phyloP scores from a whole-genome alignment of 2,113 vertebrate species.

The Hemiprocne comata region DNA sequence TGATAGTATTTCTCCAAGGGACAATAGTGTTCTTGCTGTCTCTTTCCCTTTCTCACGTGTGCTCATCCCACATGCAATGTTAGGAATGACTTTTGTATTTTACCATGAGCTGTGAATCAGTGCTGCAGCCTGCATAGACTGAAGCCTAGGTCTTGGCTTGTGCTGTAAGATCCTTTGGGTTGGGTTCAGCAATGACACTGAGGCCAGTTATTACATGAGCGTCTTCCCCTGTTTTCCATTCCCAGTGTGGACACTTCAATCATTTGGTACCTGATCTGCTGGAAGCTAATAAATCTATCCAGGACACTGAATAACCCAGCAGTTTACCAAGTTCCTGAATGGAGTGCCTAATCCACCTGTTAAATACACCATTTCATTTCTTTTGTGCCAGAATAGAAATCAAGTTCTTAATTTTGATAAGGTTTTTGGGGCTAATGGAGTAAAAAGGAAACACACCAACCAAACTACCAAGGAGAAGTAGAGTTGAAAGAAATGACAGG shows the following conservation, averaged over 20 bases:
- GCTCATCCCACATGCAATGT: background rate
- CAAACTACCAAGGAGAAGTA: constrained; percentile 67
- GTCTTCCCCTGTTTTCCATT: background rate
- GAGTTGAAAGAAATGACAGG: constrained; percentile 71
- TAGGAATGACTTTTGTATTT: background rate
- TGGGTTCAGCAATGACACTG: background rate
- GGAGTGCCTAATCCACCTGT: background rate
- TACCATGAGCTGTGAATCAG: background rate
- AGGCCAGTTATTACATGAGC: background rate
- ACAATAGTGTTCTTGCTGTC: background rate
- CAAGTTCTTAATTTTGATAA: constrained; percentile 71
- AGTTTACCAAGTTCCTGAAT: background rate
- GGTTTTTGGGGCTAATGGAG: constrained; percentile 71
- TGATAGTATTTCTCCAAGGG: background rate
- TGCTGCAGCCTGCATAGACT: background rate
- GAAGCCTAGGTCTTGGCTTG: background rate
- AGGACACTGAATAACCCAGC: background rate
- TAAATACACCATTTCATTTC: background rate
- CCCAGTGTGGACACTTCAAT: background rate
- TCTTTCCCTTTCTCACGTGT: background rate
- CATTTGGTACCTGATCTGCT: background rate
- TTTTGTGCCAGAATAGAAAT: constrained; percentile 64
- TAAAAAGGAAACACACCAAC: constrained; percentile 63
- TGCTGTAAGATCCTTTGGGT: background rate
- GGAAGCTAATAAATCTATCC: background rate